Conservation (phyloP, 2,797 vertebrate genomes). For the Galagoides demidoff region DNA sequence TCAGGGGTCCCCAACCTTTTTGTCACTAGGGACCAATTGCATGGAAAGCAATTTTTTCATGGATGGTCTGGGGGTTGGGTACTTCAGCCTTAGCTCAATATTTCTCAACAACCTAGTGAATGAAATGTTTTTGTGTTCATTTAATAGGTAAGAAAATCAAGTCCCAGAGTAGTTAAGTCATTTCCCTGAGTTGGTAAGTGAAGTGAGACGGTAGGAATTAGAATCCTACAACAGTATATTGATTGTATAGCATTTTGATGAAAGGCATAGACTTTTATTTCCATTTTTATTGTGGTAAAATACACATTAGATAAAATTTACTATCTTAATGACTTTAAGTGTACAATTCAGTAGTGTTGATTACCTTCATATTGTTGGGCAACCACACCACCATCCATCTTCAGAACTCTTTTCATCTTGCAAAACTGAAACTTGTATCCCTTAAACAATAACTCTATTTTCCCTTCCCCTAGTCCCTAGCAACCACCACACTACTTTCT, state of each 20-base stretch:
- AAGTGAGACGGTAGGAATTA: neutral
- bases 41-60: too few relatives aligned
- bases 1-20: neutral
- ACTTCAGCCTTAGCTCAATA: neutral
- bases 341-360: neutral
- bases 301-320: neutral
- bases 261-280: neutral
- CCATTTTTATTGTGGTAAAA: neutral
- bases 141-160: conserved; percentile 7
- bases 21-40: too few relatives aligned
- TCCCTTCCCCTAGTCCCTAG: neutral
- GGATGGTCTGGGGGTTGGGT: too few relatives aligned
- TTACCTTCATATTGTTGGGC: neutral
- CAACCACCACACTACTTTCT: neutral
- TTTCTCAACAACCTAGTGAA: neutral
- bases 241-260: neutral
- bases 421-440: neutral
- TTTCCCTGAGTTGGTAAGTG: conserved; percentile 4
- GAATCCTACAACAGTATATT: neutral
- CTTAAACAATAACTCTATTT: neutral
- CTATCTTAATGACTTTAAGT: neutral
- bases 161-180: neutral
- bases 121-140: neutral
- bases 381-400: neutral
- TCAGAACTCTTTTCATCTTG: neutral